These are phyloP conservation scores for Lochmaea crataegi DNA, from an alignment of 2,888 invertebrate genomes.

Conservation along the genomic window DNA sequence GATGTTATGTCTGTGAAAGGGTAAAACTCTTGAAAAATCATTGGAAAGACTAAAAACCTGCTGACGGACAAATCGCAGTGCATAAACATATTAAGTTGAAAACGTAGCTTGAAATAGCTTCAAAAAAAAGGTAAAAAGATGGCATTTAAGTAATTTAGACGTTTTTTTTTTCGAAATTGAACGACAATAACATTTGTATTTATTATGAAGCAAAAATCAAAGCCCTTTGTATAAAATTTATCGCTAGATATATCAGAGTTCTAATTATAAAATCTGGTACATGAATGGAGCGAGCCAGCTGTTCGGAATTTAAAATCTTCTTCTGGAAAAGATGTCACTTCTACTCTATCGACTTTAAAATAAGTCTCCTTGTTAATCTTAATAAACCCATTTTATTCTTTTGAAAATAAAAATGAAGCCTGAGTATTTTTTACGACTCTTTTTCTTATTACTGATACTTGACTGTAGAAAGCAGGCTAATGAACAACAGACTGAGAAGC, in stretches of 20 bases:
- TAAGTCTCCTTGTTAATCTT: conserved; percentile 45
- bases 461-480: conserved; percentile 9
- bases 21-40: conserved; percentile 55
- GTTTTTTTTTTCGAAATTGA: conserved; percentile 13
- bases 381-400: conserved; percentile 45
- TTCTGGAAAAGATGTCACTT: conserved; percentile 47
- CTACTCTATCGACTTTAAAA: conserved; percentile 22
- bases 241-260: conserved; percentile 36
- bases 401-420: conserved; percentile 38
- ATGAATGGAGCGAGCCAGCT: conserved; percentile 56
- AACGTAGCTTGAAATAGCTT: conserved; percentile 33
- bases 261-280: conserved; percentile 52
- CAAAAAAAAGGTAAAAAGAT: conserved; percentile 30
- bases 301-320: conserved; percentile 53
- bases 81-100: conserved; percentile 18
- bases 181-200: no score
- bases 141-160: conserved; percentile 22
- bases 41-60: conserved; percentile 51
- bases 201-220: no score
- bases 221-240: not conserved
- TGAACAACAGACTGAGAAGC: conserved; percentile 15
- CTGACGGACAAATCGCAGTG: conserved; percentile 54
- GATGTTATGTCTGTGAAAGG: conserved; percentile 60
- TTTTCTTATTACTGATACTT: conserved; percentile 23
- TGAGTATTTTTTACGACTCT: conserved; percentile 29